Percentiles rank a stretch among this genome's conserved stretches.
phyloP scores from a whole-genome alignment of 2,888 invertebrate genomes.

The Tipula confusa region DNA sequence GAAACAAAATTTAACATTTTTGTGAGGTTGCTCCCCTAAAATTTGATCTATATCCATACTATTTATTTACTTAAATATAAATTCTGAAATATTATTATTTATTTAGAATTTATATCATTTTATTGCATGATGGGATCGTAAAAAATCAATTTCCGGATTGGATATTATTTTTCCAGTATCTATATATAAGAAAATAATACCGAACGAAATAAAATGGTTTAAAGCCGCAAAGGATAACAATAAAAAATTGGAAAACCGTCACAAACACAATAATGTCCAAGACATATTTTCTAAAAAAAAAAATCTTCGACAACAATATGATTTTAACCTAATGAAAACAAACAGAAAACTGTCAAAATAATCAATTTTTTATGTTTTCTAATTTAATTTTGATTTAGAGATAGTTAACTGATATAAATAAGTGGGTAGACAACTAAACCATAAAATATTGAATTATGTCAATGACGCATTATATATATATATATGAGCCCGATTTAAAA shows the following conservation, averaged over 20 bases:
- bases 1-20: not conserved
- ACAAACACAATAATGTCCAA: not conserved
- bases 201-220: not conserved
- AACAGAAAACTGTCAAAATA: not conserved
- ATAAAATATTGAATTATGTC: not conserved
- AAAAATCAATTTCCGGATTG: constrained; percentile 3
- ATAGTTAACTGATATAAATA: not conserved
- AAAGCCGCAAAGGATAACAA: not conserved
- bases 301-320: not conserved
- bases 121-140: not conserved
- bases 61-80: not conserved
- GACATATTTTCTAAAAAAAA: not conserved
- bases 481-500: not conserved
- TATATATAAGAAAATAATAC: not conserved
- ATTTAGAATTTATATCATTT: not conserved
- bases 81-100: not conserved
- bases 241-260: not conserved
- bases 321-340: constrained; percentile 3
- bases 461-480: too few species aligned
- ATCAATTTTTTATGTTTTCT: not conserved
- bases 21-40: too few species aligned
- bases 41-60: too few species aligned
- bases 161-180: constrained; percentile 14
- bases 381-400: not conserved
- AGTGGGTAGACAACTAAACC: not conserved